Evolutionary conservation across 1,140 invertebrate species (phyloP), one percentile per base, ranked within the genome.

Genomic region (Manduca sexta): DNA sequence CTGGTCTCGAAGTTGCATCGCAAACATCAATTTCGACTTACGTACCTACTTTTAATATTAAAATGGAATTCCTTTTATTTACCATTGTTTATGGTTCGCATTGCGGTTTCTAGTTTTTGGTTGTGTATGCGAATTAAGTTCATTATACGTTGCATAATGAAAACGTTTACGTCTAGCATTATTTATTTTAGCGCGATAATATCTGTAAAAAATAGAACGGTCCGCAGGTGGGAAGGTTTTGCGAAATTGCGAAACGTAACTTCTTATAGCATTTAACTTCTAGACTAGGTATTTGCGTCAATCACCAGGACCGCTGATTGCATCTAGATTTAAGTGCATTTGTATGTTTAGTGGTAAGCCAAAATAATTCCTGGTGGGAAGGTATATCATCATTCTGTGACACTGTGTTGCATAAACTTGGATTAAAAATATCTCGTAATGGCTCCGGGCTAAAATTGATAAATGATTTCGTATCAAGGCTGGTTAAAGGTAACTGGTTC

Each of bases 11-110:
- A 59, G 64, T 60, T 68, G 60, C 70, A 75, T 75, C 60, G 58
- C 64, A 67, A 69, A 66, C 69, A 72, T 73, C 67, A 65, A 65
- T 74, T 74, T 67, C 67, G 64, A 57, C 59, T 74, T 72, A 66
- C n/a, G n/a, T n/a, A n/a, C 56, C 61, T 62, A 61, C 47, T 60
- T 65, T 67, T 62, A 56, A 51, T 52, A 49, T 57, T 64, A 56
- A 59, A 60, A 68, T 58, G 39, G 42, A 43, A 64, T 62, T 52
- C 37, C 42, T 61, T 71, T 56, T 31, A 49, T 52, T 43, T 50
- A 40, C 49, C 49, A 47, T 54, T 54, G 34, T 50, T n/a, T n/a
- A 47, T 47, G 2, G 13, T 14, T 26, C 1, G 4, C 21, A 5
- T 26, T 26, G 21, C 8, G 4, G 21, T 26, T 26, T 26, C 8